Percentiles rank a stretch among this genome's conserved stretches.
phyloP scores from a whole-genome alignment of 2,113 vertebrate genomes.

The Poecilia latipinna region DNA sequence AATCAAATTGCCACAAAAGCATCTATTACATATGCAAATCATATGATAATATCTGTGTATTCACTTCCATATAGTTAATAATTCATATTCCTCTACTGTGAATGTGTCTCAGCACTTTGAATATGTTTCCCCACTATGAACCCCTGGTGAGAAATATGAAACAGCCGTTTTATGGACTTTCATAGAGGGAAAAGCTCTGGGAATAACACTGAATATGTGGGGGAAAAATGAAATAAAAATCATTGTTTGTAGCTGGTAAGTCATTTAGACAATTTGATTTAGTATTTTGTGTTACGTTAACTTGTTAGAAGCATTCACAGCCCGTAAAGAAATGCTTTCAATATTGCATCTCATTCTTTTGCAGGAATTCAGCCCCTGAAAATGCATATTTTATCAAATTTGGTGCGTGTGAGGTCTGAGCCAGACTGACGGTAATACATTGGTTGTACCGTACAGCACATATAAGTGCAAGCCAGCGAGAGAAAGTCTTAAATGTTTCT shows the following conservation, averaged over 20 bases:
- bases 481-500: constrained; percentile 62
- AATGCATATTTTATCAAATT: not conserved
- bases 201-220: not conserved
- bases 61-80: not conserved
- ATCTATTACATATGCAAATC: not conserved
- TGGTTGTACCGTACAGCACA: constrained; percentile 30
- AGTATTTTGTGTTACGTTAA: not conserved
- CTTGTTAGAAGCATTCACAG: not conserved
- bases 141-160: not conserved
- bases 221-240: not conserved
- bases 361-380: not conserved
- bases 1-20: not conserved
- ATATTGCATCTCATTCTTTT: no score
- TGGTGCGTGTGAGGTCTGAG: not conserved
- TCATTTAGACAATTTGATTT: not conserved
- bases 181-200: not conserved
- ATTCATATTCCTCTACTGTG: not conserved
- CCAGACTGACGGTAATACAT: constrained; percentile 20
- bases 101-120: not conserved
- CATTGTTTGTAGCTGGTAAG: not conserved
- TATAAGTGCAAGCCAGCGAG: constrained; percentile 19
- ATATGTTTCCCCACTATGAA: not conserved
- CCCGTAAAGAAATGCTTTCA: not conserved
- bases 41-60: not conserved
- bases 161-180: not conserved